These are phyloP conservation scores for Enteromius thamalakanensis DNA, from an alignment of 2,797 vertebrate genomes.

Conservation along the genomic window DNA sequence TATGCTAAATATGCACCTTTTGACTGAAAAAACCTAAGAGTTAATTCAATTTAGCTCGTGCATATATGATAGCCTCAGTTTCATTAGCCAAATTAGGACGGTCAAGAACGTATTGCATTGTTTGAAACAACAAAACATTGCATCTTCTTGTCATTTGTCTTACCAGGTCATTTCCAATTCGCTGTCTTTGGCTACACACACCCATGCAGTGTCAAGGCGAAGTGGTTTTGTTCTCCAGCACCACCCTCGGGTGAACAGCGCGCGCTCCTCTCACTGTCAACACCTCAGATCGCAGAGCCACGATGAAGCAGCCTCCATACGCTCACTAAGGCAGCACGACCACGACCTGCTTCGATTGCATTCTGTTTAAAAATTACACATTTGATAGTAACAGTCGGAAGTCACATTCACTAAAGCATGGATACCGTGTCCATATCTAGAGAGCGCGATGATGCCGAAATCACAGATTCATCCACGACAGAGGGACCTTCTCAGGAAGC, in stretches of 20 bases:
- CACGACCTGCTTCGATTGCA: slow-evolving; percentile 38
- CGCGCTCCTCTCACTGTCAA: slow-evolving; percentile 56
- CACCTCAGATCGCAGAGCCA: slow-evolving; percentile 51
- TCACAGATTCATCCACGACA: slow-evolving; percentile 71
- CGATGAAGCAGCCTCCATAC: slow-evolving; percentile 58
- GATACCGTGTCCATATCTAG: slow-evolving; percentile 69
- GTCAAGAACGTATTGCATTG: neutral
- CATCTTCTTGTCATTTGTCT: neutral
- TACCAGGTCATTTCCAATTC: neutral
- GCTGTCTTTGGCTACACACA: neutral
- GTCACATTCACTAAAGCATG: slow-evolving; percentile 62
- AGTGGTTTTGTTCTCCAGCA: slow-evolving; percentile 60
- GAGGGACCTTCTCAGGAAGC: slow-evolving; percentile 66
- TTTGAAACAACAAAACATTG: neutral
- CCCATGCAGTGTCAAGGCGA: neutral
- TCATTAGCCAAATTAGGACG: neutral
- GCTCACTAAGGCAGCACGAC: slow-evolving; percentile 55
- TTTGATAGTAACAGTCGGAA: neutral
- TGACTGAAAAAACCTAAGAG: neutral
- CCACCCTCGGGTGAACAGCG: slow-evolving; percentile 73
- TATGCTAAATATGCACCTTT: neutral
- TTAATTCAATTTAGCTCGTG: neutral
- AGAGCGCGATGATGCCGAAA: slow-evolving; percentile 74
- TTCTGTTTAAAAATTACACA: neutral
- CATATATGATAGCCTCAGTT: neutral